phyloP scores from a whole-genome alignment of 1,140 invertebrate species.

The Drosophila oshimai region DNA sequence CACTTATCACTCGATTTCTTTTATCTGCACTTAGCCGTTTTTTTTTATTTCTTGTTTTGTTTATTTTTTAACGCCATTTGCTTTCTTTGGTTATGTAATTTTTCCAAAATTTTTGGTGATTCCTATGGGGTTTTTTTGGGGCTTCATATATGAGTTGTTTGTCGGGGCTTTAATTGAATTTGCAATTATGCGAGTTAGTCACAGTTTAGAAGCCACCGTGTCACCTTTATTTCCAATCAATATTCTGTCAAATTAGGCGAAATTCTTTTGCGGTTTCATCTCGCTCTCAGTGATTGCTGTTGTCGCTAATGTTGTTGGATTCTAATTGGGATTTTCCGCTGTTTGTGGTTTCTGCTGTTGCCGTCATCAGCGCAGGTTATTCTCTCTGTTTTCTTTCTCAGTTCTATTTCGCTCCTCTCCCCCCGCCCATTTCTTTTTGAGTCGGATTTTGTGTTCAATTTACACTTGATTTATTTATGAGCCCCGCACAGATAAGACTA shows the following conservation, averaged over 20 bases:
- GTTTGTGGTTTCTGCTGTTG: constrained; percentile 23
- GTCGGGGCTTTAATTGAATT: constrained; percentile 29
- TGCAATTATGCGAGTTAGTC: constrained; percentile 11
- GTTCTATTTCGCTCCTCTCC: neutral
- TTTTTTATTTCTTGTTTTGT: constrained; percentile 9
- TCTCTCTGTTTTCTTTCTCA: neutral
- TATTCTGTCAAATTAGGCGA: constrained; percentile 30
- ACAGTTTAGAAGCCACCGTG: constrained; percentile 17
- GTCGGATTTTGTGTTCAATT: constrained; percentile 52
- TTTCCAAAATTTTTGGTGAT: constrained; percentile 8
- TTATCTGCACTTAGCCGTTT: constrained; percentile 22
- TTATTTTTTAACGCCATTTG: constrained; percentile 32
- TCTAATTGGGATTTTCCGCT: constrained; percentile 64
- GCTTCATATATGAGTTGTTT: constrained; percentile 20
- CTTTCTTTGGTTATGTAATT: constrained; percentile 47
- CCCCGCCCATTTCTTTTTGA: constrained; percentile 8
- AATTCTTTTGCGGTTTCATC: constrained; percentile 9
- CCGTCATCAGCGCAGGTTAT: constrained; percentile 17
- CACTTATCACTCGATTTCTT: constrained; percentile 37
- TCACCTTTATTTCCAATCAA: constrained; percentile 22
- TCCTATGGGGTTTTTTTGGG: constrained; percentile 28
- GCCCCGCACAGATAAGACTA: neutral
- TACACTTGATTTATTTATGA: constrained; percentile 62
- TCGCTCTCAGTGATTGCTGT: neutral
- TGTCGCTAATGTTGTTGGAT: constrained; percentile 22